Evolutionary conservation across 2,113 vertebrate species (phyloP).

Genomic region (Atlantisia rogersi): DNA sequence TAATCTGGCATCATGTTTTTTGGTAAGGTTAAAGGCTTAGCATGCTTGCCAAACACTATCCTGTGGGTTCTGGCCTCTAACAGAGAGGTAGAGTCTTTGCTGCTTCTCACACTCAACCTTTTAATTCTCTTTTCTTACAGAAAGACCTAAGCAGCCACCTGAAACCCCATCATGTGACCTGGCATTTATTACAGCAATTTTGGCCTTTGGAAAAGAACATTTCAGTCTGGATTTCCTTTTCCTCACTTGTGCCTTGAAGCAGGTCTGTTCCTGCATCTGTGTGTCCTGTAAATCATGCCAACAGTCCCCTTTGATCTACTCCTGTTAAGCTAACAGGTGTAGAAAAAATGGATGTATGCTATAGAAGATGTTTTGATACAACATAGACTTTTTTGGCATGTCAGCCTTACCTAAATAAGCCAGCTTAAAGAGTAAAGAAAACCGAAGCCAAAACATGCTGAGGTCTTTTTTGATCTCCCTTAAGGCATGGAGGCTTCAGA

Average conservation of each 20-base stretch:
- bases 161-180: neutral
- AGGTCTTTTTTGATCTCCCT: constrained; percentile 35
- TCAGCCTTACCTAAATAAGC: constrained; percentile 20
- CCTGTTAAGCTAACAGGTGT: constrained; percentile 10
- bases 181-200: constrained; percentile 25
- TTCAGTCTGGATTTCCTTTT: constrained; percentile 41
- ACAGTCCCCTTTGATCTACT: constrained; percentile 6
- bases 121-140: neutral
- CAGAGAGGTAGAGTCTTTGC: neutral
- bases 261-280: constrained; percentile 18
- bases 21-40: neutral
- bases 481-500: constrained; percentile 6
- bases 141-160: neutral
- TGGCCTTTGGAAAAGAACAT: constrained; percentile 11
- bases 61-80: neutral
- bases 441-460: neutral
- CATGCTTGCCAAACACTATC: neutral
- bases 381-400: constrained; percentile 24
- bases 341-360: neutral
- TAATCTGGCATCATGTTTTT: neutral
- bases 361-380: constrained; percentile 22
- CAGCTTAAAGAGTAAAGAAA: constrained; percentile 35
- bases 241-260: constrained; percentile 14
- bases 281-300: constrained; percentile 36
- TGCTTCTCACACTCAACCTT: neutral